A percentile compares a stretch with the other conserved stretches of the same genome.
Conservation (phyloP, 92 coral and sea anemone genomes). For the Pocillopora grandis region DNA sequence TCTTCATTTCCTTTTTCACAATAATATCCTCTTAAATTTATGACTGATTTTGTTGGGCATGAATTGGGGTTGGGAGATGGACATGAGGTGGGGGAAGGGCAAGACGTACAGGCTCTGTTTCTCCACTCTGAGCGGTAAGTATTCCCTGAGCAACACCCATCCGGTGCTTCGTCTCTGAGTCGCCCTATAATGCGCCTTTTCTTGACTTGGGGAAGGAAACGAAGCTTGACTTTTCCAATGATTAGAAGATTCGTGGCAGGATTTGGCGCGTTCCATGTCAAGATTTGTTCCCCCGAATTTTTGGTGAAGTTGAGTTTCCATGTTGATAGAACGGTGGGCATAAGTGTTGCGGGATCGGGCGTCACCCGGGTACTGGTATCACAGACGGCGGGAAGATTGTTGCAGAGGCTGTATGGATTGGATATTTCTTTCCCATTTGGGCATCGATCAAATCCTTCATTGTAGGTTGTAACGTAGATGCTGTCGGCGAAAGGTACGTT, state of each 20-base stretch:
- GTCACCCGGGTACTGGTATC: conserved; percentile 44
- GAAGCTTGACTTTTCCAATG: conserved; percentile 50
- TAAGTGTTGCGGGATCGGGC: conserved; percentile 11
- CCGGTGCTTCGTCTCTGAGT: conserved; percentile 7
- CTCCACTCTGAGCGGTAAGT: conserved; percentile 47
- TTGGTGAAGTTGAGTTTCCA: conserved; percentile 53
- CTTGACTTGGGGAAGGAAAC: conserved; percentile 20
- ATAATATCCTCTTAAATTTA: conserved; percentile 59
- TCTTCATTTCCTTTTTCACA: conserved; percentile 61
- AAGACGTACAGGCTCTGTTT: conserved; percentile 33
- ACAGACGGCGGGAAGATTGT: conserved; percentile 53
- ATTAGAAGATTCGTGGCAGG: conserved; percentile 59
- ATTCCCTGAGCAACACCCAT: conserved; percentile 59
- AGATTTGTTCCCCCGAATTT: conserved; percentile 1
- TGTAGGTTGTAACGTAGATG: conserved; percentile 44
- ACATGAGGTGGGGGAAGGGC: conserved; percentile 17
- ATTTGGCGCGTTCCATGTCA: conserved; percentile 63
- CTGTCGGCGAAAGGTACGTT: conserved; percentile 49
- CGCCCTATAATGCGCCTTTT: background rate
- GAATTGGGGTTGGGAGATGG: conserved; percentile 5
- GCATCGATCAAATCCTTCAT: conserved; percentile 49
- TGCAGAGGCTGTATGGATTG: conserved; percentile 64
- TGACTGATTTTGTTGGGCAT: conserved; percentile 41
- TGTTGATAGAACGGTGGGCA: conserved; percentile 66
- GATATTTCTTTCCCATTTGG: conserved; percentile 40